A percentile compares a stretch with the other conserved stretches of the same genome.
Conservation (phyloP, 2,113 vertebrate genomes). For the Thunnus maccoyii region DNA sequence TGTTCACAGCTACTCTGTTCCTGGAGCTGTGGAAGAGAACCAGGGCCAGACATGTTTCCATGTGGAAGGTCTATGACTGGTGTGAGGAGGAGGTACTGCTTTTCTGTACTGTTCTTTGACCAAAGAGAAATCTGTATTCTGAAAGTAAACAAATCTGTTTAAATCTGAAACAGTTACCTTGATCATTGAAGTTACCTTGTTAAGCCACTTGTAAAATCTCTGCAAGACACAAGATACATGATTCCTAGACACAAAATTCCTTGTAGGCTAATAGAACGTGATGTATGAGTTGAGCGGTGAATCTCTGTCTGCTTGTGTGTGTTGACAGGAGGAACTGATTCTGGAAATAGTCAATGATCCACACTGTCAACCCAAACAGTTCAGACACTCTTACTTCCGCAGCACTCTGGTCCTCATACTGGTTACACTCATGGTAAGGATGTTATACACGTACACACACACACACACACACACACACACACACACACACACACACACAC, state of each 20-base stretch:
- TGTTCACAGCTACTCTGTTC: conserved; percentile 90
- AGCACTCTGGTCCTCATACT: conserved; percentile 86
- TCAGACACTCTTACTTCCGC: conserved; percentile 88
- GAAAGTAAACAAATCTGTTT: too few species aligned
- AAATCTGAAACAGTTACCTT: too few species aligned
- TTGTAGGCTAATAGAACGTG: neutral
- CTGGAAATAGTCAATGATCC: conserved; percentile 86
- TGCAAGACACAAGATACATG: too few species aligned
- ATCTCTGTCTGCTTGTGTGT: conserved; percentile 17
- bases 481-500: conserved; percentile 3
- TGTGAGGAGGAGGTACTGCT: conserved; percentile 91
- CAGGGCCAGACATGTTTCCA: conserved; percentile 82
- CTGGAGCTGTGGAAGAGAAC: conserved; percentile 94
- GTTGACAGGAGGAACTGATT: conserved; percentile 91
- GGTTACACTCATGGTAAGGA: conserved; percentile 88
- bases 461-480: conserved; percentile 7
- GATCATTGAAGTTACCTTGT: too few species aligned
- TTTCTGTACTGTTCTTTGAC: neutral
- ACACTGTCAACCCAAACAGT: conserved; percentile 60
- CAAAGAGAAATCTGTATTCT: neutral
- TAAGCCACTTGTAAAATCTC: too few species aligned
- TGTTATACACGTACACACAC: too few species aligned
- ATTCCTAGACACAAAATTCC: neutral
- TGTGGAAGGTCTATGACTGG: conserved; percentile 91
- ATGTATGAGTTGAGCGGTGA: neutral